A percentile compares a stretch with the other conserved stretches of the same genome.
Conservation (phyloP, 1,140 invertebrate genomes). For the Mesaphorura yosii region DNA sequence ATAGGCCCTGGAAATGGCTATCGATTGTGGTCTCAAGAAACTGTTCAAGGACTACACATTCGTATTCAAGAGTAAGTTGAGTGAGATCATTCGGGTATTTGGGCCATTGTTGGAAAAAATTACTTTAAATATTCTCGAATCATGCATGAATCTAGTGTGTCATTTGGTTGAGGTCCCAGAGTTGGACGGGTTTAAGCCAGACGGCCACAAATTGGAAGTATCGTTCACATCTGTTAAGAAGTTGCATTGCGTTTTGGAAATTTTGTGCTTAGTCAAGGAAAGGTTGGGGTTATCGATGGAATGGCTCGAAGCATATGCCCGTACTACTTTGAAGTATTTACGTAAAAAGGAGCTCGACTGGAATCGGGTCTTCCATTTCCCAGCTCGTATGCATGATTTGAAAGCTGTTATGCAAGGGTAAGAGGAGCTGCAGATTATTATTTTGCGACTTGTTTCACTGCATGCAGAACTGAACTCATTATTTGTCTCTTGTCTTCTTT, state of each 20-base stretch:
- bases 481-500: background rate
- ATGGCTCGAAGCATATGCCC: conserved; percentile 16
- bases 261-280: conserved; percentile 20
- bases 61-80: conserved; percentile 18
- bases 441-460: background rate
- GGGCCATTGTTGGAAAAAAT: background rate
- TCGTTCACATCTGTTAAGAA: conserved; percentile 20
- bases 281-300: conserved; percentile 14
- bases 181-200: conserved; percentile 3
- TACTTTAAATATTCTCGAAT: conserved; percentile 1
- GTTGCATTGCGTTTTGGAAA: conserved; percentile 26
- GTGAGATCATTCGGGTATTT: background rate
- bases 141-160: conserved; percentile 16
- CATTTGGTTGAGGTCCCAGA: conserved; percentile 20
- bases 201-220: background rate
- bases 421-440: background rate
- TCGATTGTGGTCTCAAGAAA: conserved; percentile 26
- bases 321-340: conserved; percentile 19
- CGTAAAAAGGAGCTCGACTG: conserved; percentile 10
- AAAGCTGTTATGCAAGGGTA: conserved; percentile 14
- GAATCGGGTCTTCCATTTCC: conserved; percentile 21
- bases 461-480: background rate
- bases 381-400: conserved; percentile 6
- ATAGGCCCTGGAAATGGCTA: conserved; percentile 16
- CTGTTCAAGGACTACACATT: conserved; percentile 26